Conservation (phyloP, 1,140 invertebrate genomes). For the Cepaea nemoralis region DNA sequence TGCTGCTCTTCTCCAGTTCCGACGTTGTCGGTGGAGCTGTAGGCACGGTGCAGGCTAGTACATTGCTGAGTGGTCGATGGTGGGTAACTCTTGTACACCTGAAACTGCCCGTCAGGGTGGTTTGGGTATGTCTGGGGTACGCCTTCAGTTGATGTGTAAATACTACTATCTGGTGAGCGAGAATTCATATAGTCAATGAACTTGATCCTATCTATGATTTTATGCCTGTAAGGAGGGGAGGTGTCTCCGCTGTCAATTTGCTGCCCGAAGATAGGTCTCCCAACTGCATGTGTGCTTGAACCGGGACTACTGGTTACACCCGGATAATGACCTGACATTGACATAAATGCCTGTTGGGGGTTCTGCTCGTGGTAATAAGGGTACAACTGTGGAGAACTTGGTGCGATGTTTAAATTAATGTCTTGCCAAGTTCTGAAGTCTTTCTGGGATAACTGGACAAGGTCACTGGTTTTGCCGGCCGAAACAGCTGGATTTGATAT, state of each 20-base stretch:
- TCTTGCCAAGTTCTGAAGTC: background rate
- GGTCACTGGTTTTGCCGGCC: background rate
- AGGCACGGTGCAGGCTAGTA: background rate
- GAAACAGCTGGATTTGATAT: conserved; percentile 13
- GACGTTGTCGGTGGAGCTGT: conserved; percentile 28
- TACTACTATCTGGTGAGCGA: background rate
- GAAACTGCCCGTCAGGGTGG: background rate
- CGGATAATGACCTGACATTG: background rate
- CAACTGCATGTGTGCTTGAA: conserved; percentile 2
- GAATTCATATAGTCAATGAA: background rate
- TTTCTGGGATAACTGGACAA: background rate
- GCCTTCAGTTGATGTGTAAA: background rate
- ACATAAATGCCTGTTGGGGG: background rate
- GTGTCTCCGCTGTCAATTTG: no score
- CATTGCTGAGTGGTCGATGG: background rate
- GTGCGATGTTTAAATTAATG: background rate
- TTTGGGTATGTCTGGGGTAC: background rate
- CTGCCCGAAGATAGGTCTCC: background rate
- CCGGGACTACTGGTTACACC: background rate
- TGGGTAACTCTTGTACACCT: background rate
- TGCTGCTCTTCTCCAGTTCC: background rate
- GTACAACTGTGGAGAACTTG: background rate
- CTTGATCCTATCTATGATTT: background rate
- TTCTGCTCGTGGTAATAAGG: background rate
- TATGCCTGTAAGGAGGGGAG: no score